Percentiles rank a stretch among this genome's conserved stretches.
These are phyloP conservation scores for Phataginus tetradactyla DNA, from an alignment of 2,797 vertebrate genomes.

Conservation along the genomic window DNA sequence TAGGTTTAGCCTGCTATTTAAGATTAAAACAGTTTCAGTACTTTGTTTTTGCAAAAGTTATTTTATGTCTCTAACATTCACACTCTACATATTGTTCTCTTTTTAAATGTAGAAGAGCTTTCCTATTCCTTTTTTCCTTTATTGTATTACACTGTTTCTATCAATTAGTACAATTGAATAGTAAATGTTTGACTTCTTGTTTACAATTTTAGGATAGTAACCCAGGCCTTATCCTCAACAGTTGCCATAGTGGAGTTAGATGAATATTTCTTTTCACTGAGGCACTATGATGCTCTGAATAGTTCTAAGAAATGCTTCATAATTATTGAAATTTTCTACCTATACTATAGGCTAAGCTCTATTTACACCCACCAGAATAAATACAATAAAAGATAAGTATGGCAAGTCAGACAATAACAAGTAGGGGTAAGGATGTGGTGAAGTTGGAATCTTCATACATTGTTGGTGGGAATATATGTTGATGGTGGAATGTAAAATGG, in stretches of 20 bases:
- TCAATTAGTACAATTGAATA: not conserved
- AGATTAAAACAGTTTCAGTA: not conserved
- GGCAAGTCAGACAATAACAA: not conserved
- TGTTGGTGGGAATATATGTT: not conserved
- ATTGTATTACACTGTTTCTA: not conserved
- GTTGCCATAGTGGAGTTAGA: not conserved
- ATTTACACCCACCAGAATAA: not conserved
- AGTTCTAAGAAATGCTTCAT: slow-evolving; percentile 13
- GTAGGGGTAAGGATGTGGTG: not conserved
- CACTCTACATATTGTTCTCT: not conserved
- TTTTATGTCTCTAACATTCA: not conserved
- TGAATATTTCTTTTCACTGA: slow-evolving; percentile 5
- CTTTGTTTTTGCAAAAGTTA: not conserved
- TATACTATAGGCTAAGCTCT: not conserved
- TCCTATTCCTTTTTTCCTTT: not conserved
- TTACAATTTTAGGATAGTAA: slow-evolving; percentile 25
- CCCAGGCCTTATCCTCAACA: not conserved
- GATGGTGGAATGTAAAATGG: not conserved
- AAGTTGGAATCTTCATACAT: not conserved
- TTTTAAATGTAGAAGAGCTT: not conserved
- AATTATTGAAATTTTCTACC: not conserved
- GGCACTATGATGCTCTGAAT: not conserved
- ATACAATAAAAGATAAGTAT: not conserved
- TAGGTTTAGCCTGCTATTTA: slow-evolving; percentile 19
- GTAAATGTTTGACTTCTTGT: not conserved